These are phyloP conservation scores for Bombus superbus DNA, from an alignment of 1,140 invertebrate genomes.

Conservation along the genomic window DNA sequence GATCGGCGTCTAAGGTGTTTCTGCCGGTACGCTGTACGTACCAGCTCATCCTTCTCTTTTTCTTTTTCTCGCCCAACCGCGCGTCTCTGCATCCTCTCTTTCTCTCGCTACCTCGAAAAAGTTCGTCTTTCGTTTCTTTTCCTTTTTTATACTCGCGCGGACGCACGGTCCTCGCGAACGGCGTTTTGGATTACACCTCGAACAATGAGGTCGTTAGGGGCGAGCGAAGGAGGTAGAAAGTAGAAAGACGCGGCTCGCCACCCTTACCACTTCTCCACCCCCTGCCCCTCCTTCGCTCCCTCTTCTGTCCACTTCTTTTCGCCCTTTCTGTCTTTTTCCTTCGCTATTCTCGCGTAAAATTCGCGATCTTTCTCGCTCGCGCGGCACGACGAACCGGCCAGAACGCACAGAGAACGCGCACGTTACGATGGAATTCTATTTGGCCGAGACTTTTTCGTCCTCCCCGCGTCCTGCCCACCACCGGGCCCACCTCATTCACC, in stretches of 20 bases:
- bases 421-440: slow-evolving; percentile 55
- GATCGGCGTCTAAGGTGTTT: neutral
- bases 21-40: neutral
- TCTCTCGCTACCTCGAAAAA: neutral
- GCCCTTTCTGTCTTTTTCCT: neutral
- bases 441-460: slow-evolving; percentile 32
- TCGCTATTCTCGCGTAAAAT: neutral
- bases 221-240: slow-evolving; percentile 44
- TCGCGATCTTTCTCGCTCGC: slow-evolving; percentile 12
- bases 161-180: slow-evolving; percentile 49
- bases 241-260: slow-evolving; percentile 25
- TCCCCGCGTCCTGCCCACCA: neutral
- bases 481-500: slow-evolving; percentile 48
- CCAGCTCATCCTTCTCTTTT: neutral
- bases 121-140: neutral
- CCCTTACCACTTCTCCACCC: neutral
- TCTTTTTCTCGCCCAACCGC: neutral
- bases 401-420: neutral
- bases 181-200: slow-evolving; percentile 78
- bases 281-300: too few relatives aligned
- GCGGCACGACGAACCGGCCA: neutral
- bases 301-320: neutral
- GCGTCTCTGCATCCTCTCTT: slow-evolving; percentile 27
- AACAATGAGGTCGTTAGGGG: slow-evolving; percentile 74
- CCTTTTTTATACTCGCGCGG: neutral